These are phyloP conservation scores for Craniophora ligustri DNA, from an alignment of 2,888 invertebrate species.

Conservation along the genomic window DNA sequence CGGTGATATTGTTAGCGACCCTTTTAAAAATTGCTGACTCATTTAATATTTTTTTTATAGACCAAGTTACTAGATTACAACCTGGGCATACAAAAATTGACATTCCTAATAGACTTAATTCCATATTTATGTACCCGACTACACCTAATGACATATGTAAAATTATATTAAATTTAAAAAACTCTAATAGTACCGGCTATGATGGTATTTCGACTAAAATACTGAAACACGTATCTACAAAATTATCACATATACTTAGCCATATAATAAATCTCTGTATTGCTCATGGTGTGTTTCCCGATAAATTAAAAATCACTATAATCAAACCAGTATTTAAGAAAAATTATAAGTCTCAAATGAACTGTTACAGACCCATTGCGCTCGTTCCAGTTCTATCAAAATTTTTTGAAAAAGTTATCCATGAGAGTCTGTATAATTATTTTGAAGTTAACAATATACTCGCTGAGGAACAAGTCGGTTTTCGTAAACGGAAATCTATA, in stretches of 20 bases:
- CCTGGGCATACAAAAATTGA: no score
- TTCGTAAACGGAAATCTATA: background rate
- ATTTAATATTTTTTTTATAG: no score
- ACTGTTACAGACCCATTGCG: no score
- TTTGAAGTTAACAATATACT: conserved; percentile 1
- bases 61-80: no score
- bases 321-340: conserved; percentile 6
- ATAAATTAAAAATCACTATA: conserved; percentile 2
- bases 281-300: background rate
- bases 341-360: background rate
- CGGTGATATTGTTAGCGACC: no score
- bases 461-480: conserved; percentile 1
- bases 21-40: no score
- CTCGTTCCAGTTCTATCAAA: no score
- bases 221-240: background rate
- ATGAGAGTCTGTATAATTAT: no score
- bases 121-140: conserved; percentile 2
- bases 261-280: conserved; percentile 6
- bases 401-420: no score
- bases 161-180: conserved; percentile 3
- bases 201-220: conserved; percentile 2
- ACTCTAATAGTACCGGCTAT: conserved; percentile 7
- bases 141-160: background rate
- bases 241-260: background rate
- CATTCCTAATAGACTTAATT: background rate